Evolutionary conservation across 2,888 invertebrate species (phyloP).

Genomic region (Nephrocerus scutellatus): DNA sequence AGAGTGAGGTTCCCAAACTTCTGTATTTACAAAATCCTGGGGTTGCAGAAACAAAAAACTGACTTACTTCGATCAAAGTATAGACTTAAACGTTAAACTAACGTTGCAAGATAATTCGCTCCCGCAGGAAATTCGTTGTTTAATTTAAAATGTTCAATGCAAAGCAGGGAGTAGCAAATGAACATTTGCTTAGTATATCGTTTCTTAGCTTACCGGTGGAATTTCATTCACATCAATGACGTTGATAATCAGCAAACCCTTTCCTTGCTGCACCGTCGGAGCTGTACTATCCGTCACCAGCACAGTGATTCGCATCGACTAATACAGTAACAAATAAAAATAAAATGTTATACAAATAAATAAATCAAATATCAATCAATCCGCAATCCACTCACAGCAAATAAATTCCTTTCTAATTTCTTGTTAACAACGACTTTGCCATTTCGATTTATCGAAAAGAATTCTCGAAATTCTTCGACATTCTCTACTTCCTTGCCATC

Average conservation of each 20-base stretch:
- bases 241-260: conserved; percentile 57
- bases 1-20: no score
- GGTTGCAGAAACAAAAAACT: no score
- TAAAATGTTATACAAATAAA: neutral
- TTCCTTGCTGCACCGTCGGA: conserved; percentile 68
- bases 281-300: conserved; percentile 74
- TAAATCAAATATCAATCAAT: neutral
- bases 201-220: conserved; percentile 55
- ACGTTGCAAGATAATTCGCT: no score
- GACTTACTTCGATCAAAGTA: no score
- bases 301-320: conserved; percentile 68
- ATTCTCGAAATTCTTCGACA: conserved; percentile 52
- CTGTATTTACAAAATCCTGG: no score
- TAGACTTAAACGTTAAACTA: no score
- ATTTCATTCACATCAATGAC: conserved; percentile 65
- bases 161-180: no score
- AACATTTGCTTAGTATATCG: no score
- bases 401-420: conserved; percentile 42
- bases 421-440: conserved; percentile 50
- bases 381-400: conserved; percentile 33
- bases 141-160: no score
- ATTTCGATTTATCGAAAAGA: conserved; percentile 57
- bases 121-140: no score
- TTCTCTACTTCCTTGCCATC: conserved; percentile 66
- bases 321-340: conserved; percentile 6